Base-by-base conservation (phyloP, 1,140 invertebrate genomes). In the Microvelia longipes region DNA sequence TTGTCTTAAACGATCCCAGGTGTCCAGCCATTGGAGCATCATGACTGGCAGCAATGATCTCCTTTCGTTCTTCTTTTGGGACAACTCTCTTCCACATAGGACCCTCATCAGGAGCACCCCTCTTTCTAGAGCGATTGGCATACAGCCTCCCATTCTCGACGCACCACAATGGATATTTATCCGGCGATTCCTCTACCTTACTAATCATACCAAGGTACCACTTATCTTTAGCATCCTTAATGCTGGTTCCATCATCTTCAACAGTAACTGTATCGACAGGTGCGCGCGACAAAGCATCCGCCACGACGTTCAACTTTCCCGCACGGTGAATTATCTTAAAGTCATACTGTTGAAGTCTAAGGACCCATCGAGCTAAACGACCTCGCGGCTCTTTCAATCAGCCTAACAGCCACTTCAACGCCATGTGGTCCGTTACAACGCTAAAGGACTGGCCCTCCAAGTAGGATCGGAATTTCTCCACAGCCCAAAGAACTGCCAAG, bases 381-480 rank as follows among this genome's bases (percentile, higher is more conserved):
- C 77, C 79, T 0, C 71, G 75, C 1, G 77, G 75, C 68, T 82
- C 78, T 71, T 78, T 80, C 1, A 81, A 73, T 1, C 65, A 2
- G 75, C 76, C 76, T 27, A 76, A 72, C 2, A 85, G 73, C 79
- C 80, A 85, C 29, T 73, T 71, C 2, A 84, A 76, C 73, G 70
- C 83, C 81, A 71, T 74, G 61, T 81, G 79, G 69, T 82, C 80
- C 0, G 79, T 81, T 28, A 77, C 66, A 0, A 82, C 75, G 0
- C 28, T 77, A 68, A 83, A 81, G 26, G 77, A 66, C 2, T 30
- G 75, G 13, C 76, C 77, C 64, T 79, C 75, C 29, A 78, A 68
- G 61, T 75, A 77, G 0, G 29, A 67, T 25, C 75, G 66, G 66
- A 78, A 80, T 50, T 80, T 75, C 62, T 79, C 73, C 0, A 82